phyloP scores from a whole-genome alignment of 2,888 invertebrate genomes.

The Kuschelorhynchus macadamiae region DNA sequence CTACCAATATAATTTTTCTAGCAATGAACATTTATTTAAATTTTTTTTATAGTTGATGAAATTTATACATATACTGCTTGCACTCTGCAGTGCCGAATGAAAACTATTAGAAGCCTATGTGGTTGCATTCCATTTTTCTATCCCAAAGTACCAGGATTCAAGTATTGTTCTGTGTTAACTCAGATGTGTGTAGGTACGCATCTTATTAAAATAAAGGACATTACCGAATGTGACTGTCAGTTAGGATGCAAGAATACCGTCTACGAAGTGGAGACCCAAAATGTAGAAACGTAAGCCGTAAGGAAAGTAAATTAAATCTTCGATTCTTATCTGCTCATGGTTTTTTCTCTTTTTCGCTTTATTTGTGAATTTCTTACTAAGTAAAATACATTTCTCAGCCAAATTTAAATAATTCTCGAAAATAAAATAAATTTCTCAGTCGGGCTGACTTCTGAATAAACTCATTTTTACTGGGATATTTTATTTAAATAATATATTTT shows the following conservation, averaged over 20 bases:
- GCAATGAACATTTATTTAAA: too few species aligned
- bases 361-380: too few species aligned
- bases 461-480: too few species aligned
- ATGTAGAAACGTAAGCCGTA: slow-evolving; percentile 75
- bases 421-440: too few species aligned
- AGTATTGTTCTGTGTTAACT: slow-evolving; percentile 74
- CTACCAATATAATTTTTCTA: too few species aligned
- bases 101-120: slow-evolving; percentile 74
- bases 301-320: too few species aligned
- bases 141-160: slow-evolving; percentile 72
- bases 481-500: too few species aligned
- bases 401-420: too few species aligned
- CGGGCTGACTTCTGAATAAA: too few species aligned
- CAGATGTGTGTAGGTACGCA: slow-evolving; percentile 74
- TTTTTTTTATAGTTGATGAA: slow-evolving; percentile 57
- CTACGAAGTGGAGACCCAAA: slow-evolving; percentile 82
- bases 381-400: too few species aligned
- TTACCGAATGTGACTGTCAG: slow-evolving; percentile 77
- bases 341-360: too few species aligned
- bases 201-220: slow-evolving; percentile 72
- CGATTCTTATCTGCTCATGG: too few species aligned
- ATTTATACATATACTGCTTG: slow-evolving; percentile 82
- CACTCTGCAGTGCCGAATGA: slow-evolving; percentile 82
- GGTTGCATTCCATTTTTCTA: slow-evolving; percentile 83
- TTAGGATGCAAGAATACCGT: slow-evolving; percentile 83